Evolutionary conservation across 64 coral and sea anemone species (phyloP).

Genomic region (Cladopsammia gracilis): DNA sequence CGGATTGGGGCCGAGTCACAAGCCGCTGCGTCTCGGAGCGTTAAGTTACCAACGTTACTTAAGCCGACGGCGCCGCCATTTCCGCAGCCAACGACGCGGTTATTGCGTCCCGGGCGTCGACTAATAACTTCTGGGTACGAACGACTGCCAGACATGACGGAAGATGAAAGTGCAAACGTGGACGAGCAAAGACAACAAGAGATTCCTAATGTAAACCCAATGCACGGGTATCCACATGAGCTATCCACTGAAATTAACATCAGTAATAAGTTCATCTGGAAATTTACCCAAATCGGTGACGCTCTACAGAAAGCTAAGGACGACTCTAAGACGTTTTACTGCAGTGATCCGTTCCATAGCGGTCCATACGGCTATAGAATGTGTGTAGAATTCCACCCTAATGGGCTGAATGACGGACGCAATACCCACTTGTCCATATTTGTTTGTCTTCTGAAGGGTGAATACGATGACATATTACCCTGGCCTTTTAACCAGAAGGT

Average conservation of each 20-base stretch:
- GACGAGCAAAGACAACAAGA: neutral
- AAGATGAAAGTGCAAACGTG: neutral
- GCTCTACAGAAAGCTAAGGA: neutral
- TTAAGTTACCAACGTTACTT: neutral
- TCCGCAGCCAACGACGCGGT: neutral
- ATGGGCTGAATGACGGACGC: neutral
- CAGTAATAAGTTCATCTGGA: conserved; percentile 7
- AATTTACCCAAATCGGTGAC: conserved; percentile 11
- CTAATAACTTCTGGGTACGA: neutral
- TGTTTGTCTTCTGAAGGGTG: conserved; percentile 7
- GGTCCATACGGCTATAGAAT: conserved; percentile 3
- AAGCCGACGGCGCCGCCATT: neutral
- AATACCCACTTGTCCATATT: conserved; percentile 8
- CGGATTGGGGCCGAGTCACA: neutral
- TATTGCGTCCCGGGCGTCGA: neutral
- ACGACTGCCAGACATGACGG: neutral
- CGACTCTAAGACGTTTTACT: neutral
- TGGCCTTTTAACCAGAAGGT: conserved; percentile 37
- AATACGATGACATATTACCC: conserved; percentile 42
- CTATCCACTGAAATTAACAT: neutral
- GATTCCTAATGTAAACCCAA: neutral
- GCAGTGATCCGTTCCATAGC: neutral
- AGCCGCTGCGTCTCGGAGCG: neutral
- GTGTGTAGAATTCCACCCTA: neutral
- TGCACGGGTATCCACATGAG: neutral